phyloP scores from a whole-genome alignment of 2,113 vertebrate genomes.

The Numenius arquata region DNA sequence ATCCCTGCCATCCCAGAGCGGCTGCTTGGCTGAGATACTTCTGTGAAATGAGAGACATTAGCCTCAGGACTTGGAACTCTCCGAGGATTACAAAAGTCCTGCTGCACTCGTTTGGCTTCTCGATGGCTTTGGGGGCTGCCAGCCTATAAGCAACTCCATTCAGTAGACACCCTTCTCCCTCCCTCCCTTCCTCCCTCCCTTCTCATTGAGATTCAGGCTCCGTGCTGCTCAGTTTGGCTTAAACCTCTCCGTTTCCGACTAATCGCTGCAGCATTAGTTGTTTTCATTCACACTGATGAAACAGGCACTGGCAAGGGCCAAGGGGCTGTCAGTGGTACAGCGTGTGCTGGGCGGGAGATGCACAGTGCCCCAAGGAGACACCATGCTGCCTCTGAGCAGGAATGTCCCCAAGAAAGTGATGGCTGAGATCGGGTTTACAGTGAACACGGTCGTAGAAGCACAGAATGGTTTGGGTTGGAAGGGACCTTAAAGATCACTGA shows the following conservation, averaged over 20 bases:
- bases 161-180: neutral
- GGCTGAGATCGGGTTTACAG: neutral
- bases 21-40: neutral
- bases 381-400: neutral
- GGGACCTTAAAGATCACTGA: too few relatives aligned
- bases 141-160: neutral
- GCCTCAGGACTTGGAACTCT: neutral
- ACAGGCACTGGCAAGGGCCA: neutral
- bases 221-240: neutral
- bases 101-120: neutral
- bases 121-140: neutral
- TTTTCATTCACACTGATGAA: neutral
- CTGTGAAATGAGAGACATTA: neutral
- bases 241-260: neutral
- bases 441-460: neutral
- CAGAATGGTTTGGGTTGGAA: too few relatives aligned
- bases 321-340: neutral
- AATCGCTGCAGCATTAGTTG: neutral
- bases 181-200: neutral
- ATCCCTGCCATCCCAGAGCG: rapidly evolving
- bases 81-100: neutral
- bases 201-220: neutral
- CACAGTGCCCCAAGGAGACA: neutral
- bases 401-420: neutral
- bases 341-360: neutral